Percentiles rank a stretch among this genome's conserved stretches.
Conservation (phyloP, 2,113 vertebrate genomes). For the Tursiops truncatus region DNA sequence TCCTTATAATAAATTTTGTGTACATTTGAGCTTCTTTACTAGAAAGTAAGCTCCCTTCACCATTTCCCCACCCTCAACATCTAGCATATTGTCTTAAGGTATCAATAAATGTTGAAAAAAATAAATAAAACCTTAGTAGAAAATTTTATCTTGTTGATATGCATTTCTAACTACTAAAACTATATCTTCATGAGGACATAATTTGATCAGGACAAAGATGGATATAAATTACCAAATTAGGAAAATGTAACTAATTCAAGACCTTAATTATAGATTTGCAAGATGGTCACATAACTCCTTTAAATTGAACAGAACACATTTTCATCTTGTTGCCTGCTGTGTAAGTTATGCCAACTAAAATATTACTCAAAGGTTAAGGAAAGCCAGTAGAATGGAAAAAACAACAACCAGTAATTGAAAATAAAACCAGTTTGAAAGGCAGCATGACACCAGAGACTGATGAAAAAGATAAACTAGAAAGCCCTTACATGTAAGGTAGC, state of each 20-base stretch:
- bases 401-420: neutral
- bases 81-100: neutral
- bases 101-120: conserved; percentile 3
- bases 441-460: neutral
- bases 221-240: conserved; percentile 51
- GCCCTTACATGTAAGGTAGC: neutral
- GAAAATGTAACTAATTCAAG: conserved; percentile 50
- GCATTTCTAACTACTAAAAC: conserved; percentile 38
- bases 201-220: conserved; percentile 54
- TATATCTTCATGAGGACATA: conserved; percentile 1
- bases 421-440: conserved; percentile 13
- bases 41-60: neutral
- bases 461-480: conserved; percentile 8
- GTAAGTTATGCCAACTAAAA: conserved; percentile 30
- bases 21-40: neutral
- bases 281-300: conserved; percentile 41
- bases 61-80: neutral
- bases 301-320: conserved; percentile 42
- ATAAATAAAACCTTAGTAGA: conserved; percentile 9
- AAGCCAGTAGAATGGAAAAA: neutral
- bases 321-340: conserved; percentile 29
- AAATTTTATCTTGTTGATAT: neutral
- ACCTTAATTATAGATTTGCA: conserved; percentile 59
- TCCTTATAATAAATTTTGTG: neutral
- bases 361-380: neutral